Conservation (phyloP, 2,113 vertebrate species). For the Lichenostomus cassidix region DNA sequence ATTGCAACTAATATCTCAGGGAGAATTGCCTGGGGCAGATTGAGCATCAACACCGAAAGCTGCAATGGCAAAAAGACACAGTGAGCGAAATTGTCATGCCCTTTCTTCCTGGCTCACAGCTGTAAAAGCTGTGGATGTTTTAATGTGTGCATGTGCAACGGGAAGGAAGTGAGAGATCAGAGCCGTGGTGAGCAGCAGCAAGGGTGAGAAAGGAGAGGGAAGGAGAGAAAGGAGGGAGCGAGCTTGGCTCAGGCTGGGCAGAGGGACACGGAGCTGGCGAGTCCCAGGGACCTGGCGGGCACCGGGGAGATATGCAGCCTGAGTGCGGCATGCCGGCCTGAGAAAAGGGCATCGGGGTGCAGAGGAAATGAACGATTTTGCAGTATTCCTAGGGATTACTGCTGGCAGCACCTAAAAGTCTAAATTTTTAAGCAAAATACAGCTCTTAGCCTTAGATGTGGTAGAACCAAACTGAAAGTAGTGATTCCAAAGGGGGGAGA, state of each 20-base stretch:
- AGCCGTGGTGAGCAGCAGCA: not conserved
- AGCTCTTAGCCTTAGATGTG: not conserved
- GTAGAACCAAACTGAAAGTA: not conserved
- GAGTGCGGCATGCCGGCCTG: accelerated
- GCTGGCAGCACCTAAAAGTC: not conserved
- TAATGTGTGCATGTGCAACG: not conserved
- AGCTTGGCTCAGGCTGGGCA: not conserved
- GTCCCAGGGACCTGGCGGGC: accelerated
- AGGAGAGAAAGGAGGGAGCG: not conserved
- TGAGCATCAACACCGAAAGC: not conserved
- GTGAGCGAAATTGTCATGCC: not conserved
- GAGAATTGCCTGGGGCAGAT: not conserved
- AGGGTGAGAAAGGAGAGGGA: not conserved
- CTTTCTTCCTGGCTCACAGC: not conserved
- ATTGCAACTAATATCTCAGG: not conserved
- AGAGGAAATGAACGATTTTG: not conserved
- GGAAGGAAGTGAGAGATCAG: not conserved
- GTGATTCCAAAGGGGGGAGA: not conserved
- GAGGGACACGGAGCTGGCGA: accelerated
- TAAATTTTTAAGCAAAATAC: not conserved
- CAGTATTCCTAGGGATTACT: not conserved
- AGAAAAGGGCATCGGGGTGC: accelerated
- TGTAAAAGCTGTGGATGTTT: not conserved
- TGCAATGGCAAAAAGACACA: not conserved
- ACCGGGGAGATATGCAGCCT: accelerated